Base-by-base conservation (phyloP, 2,113 vertebrate genomes). In the Ondatra zibethicus region DNA sequence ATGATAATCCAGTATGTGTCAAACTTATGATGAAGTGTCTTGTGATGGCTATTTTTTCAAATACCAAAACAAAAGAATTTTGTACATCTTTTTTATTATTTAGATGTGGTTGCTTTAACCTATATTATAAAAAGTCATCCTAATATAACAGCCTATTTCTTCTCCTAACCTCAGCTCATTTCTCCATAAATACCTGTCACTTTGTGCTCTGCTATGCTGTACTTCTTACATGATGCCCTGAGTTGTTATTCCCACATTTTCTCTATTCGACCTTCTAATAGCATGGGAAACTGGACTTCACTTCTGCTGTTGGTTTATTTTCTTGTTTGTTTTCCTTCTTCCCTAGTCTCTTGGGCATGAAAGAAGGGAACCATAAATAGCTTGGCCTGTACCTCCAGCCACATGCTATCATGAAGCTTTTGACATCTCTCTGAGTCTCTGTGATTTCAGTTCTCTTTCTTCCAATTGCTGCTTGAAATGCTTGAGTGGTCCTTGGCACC, bases 61-160 rank as follows among this genome's bases (percentile, higher is more conserved):
- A 45, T 29, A 85, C 39, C 55, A 86, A 70, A 80, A 52, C 12
- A 75, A 85, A 90, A 25, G 7, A 75, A 47, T 77, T 94, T 42
- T 85, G 5, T 91, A 93, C 70, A 72, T 73, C 78, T 61, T 85
- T 93, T 93, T 31, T 4, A 3, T 86, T 84, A 72, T 78, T 88
- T 88, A 73, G 17, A 68, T 50, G 8, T 36, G 29, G 52, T 16
- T 42, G 68, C 63, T 72, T 70, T 95, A 91, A 58, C 77, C 75
- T 88, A 78, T 52, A 47, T 63, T 61, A 63, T 45, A 61, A 92
- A 88, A 84, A 52, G 4, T 70, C 12, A 68, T 31, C 27, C 36
- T 63, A 78, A 52, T 68, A 81, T 63, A 78, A 52, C 73, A 81
- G 80, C 39, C 0, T 23, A 3, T 91, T 77, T 90, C 39, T 55